Evolutionary conservation across 2,113 vertebrate genomes (phyloP), one percentile per base, ranked within the genome.

Genomic region (Stegastes partitus): DNA sequence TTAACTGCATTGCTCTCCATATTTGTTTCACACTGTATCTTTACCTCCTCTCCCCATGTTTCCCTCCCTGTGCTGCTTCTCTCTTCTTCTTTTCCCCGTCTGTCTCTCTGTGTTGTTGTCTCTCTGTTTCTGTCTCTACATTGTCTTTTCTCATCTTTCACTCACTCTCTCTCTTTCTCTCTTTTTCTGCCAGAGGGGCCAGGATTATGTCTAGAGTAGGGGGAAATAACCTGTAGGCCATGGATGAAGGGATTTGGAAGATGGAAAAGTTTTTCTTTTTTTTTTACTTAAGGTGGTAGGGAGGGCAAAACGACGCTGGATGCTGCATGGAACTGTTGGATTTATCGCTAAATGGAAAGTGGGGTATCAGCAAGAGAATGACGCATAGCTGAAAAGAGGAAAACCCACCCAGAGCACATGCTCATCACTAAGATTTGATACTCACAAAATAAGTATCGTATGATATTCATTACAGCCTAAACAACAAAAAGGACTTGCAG

Each of bases 201-300:
- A 77, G 72, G 82, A 85, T 92, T 87, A 84, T 87, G 83, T 83
- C 64, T 83, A 57, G 77, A 83, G 83, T 82, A 61, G 59, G 77
- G 58, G 34, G 61, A 91, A 85, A 86, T 89, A 91, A 91, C 81
- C 84, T 86, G 83, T 65, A 67, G 84, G 78, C 78, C 73, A 65
- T 66, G 77, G 79, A 87, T 87, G 86, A 89, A 90, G 79, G 83
- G 85, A 91, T 82, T 91, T 68, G 51, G 67, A 64, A 74, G 86
- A 83, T 86, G 70, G 81, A 75, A 72, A 82, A 62, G 51, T 79
- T 57, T 79, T 65, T 65, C 55, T 68, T 76, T 65, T 65, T 58
- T 68, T 76, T 57, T 71, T 42, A 14, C 39, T 76, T 51, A 50
- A 74, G 74, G 77, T 45, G 47, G 61, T 67, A 54, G 42, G 62